phyloP scores from a whole-genome alignment of 2,797 vertebrate genomes.

The Champsocephalus esox region DNA sequence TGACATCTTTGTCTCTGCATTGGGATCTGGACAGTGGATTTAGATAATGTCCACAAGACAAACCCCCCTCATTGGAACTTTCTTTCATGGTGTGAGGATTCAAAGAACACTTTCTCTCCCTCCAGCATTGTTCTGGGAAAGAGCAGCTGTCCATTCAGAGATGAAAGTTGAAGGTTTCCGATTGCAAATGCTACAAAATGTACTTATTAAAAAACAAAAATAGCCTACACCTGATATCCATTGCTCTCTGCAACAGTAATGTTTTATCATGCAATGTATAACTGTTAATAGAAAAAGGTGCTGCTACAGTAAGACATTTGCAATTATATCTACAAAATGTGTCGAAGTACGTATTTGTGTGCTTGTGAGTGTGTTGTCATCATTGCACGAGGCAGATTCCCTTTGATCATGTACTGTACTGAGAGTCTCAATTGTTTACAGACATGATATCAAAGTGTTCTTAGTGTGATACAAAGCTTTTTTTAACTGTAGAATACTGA shows the following conservation, averaged over 20 bases:
- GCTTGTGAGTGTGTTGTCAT: constrained; percentile 27
- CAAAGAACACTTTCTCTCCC: constrained; percentile 43
- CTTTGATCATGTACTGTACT: constrained; percentile 62
- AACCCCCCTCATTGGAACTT: constrained; percentile 56
- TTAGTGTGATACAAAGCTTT: constrained; percentile 24
- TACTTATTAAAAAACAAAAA: constrained; percentile 1
- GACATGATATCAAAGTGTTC: constrained; percentile 64
- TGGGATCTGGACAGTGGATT: constrained; percentile 53
- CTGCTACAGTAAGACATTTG: neutral
- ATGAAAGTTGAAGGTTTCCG: constrained; percentile 45
- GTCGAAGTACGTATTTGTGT: constrained; percentile 15
- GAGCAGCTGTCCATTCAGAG: constrained; percentile 28
- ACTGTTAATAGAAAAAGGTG: constrained; percentile 3
- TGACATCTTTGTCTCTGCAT: constrained; percentile 28
- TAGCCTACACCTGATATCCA: constrained; percentile 9
- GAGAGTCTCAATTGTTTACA: constrained; percentile 64
- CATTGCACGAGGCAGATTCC: constrained; percentile 40
- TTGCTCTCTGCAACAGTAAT: neutral
- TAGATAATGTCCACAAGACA: constrained; percentile 62
- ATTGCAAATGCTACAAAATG: constrained; percentile 34
- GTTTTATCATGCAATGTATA: neutral
- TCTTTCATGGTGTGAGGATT: constrained; percentile 48
- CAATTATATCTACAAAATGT: neutral
- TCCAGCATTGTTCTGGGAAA: constrained; percentile 26
- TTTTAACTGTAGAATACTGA: constrained; percentile 58